Evolutionary conservation across 2,113 vertebrate genomes (phyloP), one percentile per base, ranked within the genome.

Genomic region (Ptilorrhoa leucosticta): DNA sequence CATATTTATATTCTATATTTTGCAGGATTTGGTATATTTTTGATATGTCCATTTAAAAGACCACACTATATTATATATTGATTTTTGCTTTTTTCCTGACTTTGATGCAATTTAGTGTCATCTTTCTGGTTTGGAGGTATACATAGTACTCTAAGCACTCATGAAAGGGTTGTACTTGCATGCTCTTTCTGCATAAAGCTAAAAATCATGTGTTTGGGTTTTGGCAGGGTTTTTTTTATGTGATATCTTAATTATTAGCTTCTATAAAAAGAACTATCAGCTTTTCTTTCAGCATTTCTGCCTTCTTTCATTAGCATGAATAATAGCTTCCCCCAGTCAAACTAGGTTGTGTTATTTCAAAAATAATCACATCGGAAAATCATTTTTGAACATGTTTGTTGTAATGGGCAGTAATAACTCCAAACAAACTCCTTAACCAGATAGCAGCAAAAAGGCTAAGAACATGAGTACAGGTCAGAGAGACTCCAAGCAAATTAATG

Each of bases 341-440:
- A 70, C 6, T 39, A 17, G 8, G 42, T 44, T 48, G 28, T 44
- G 24, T 35, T 76, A 45, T 71, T 84, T 87, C 24, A 68, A 50
- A 79, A 87, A 50, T 58, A 83, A 40, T 65, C 33, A 35, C 64
- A 37, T 51, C 54, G 66, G 79, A 63, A 72, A 87, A 64, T 71
- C 13, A 12, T 66, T 57, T 68, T 69, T 54, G 50, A 6, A 82
- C 50, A 30, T n/a, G 72, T 70, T 44, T 61, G 47, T 56, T 15
- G 30, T 60, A 91, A 94, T 76, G 88, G 94, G 90, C 80, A 68
- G 35, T 8, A 71, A 64, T 53, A 96, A 94, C n/a, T 96, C 97
- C 58, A 93, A 91, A 92, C 47, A 60, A 78, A 83, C 60, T 65
- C 54, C 40, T 45, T 83, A 47, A 31, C 69, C 61, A 89, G 57